Conservation (phyloP, 2,888 invertebrate species). For the Hypolimnas misippus region DNA sequence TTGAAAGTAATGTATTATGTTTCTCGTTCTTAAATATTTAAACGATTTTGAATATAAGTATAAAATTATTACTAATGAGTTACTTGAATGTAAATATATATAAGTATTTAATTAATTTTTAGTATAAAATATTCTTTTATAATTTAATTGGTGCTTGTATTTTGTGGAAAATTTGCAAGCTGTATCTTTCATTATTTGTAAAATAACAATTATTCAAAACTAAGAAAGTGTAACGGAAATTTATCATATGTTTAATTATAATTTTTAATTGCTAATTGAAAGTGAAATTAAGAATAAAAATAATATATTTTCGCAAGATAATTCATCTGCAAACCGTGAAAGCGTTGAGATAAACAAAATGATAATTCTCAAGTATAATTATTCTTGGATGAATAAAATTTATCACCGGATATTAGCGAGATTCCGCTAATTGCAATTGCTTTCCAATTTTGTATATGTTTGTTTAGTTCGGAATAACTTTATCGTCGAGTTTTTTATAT, state of each 20-base stretch:
- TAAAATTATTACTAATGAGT: too few species aligned
- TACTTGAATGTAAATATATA: too few species aligned
- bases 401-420: conserved; percentile 20
- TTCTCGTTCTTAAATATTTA: too few species aligned
- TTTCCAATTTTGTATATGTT: conserved; percentile 14
- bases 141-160: too few species aligned
- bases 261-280: conserved; percentile 5
- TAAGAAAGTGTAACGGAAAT: background rate
- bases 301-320: conserved; percentile 18
- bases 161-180: too few species aligned
- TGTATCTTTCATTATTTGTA: background rate
- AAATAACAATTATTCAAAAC: background rate
- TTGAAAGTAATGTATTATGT: too few species aligned
- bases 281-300: conserved; percentile 37
- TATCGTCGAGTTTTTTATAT: background rate
- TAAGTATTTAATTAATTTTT: too few species aligned
- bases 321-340: conserved; percentile 21
- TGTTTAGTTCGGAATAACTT: background rate
- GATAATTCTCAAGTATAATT: conserved; percentile 18
- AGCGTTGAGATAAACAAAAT: conserved; percentile 31
- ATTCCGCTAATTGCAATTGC: conserved; percentile 12
- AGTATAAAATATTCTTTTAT: too few species aligned
- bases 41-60: too few species aligned
- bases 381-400: conserved; percentile 21
- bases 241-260: background rate